These are phyloP conservation scores for Athripsodes cinereus DNA, from an alignment of 2,888 invertebrate genomes.

Conservation along the genomic window DNA sequence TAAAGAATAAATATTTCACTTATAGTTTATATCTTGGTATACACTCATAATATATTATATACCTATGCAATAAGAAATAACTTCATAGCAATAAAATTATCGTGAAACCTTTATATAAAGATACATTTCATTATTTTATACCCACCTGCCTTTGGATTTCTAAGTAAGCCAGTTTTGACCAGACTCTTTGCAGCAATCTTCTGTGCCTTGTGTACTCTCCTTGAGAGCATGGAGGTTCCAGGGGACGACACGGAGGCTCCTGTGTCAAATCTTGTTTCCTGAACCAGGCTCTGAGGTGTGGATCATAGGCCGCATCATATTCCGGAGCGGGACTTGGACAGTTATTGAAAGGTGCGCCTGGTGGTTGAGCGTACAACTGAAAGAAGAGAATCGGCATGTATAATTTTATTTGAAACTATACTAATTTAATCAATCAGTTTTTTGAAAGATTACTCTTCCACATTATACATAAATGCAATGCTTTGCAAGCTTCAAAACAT, in stretches of 20 bases:
- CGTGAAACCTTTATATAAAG: too few relatives aligned
- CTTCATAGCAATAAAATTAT: too few relatives aligned
- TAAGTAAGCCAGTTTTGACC: slow-evolving; percentile 45
- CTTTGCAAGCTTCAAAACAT: too few relatives aligned
- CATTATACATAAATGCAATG: background rate
- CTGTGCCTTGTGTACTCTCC: slow-evolving; percentile 61
- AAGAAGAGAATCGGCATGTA: too few relatives aligned
- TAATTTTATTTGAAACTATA: too few relatives aligned
- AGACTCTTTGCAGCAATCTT: slow-evolving; percentile 51
- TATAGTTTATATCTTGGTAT: too few relatives aligned
- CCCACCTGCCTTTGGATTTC: slow-evolving; percentile 37
- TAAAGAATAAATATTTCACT: too few relatives aligned
- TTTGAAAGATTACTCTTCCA: too few relatives aligned
- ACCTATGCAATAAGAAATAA: too few relatives aligned
- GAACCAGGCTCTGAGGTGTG: slow-evolving; percentile 50
- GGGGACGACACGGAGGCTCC: slow-evolving; percentile 56
- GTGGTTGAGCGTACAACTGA: slow-evolving; percentile 14
- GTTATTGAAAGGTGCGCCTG: slow-evolving; percentile 34
- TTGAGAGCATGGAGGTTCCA: slow-evolving; percentile 54
- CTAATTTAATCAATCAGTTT: too few relatives aligned
- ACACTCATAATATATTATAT: too few relatives aligned
- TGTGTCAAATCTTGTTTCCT: slow-evolving; percentile 39
- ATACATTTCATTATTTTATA: too few relatives aligned
- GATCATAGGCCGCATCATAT: slow-evolving; percentile 55
- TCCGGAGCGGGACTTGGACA: slow-evolving; percentile 32